phyloP scores from a whole-genome alignment of 2,888 invertebrate genomes.

The Hofmannophila pseudospretella region DNA sequence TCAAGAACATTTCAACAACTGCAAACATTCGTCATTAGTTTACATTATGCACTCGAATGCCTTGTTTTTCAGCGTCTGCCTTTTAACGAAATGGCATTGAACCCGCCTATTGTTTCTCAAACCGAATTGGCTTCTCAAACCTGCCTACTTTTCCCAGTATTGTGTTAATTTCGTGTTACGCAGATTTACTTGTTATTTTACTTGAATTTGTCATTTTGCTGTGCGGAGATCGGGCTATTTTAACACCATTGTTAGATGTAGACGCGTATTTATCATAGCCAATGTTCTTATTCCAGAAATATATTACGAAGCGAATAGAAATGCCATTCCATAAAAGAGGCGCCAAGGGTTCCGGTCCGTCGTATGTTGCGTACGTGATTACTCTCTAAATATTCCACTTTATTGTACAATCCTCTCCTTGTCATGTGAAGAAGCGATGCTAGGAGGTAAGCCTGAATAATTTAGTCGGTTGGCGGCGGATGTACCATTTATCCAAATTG shows the following conservation, averaged over 20 bases:
- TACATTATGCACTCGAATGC: constrained; percentile 54
- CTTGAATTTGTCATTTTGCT: no score
- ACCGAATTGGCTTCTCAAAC: no score
- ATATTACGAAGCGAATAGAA: constrained; percentile 40
- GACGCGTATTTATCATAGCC: no score
- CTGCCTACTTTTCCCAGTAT: no score
- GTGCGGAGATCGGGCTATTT: no score
- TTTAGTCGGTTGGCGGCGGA: constrained; percentile 58
- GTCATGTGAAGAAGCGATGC: constrained; percentile 60
- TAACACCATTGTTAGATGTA: no score
- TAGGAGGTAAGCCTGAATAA: constrained; percentile 57
- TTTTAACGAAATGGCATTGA: constrained; percentile 40
- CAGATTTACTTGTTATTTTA: no score
- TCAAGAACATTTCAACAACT: constrained; percentile 48
- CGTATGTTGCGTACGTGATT: constrained; percentile 61
- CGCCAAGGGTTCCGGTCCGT: constrained; percentile 23
- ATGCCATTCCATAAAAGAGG: constrained; percentile 35
- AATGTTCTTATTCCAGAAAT: constrained; percentile 25
- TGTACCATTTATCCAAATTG: constrained; percentile 73
- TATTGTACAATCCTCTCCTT: constrained; percentile 65
- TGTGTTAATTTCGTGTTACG: no score
- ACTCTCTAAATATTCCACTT: constrained; percentile 70
- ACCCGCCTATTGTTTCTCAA: background rate
- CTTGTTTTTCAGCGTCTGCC: constrained; percentile 57
- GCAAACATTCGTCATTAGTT: constrained; percentile 62